A percentile compares a stretch with the other conserved stretches of the same genome.
phyloP scores from a whole-genome alignment of 1,140 invertebrate species.

The Argopecten irradians region DNA sequence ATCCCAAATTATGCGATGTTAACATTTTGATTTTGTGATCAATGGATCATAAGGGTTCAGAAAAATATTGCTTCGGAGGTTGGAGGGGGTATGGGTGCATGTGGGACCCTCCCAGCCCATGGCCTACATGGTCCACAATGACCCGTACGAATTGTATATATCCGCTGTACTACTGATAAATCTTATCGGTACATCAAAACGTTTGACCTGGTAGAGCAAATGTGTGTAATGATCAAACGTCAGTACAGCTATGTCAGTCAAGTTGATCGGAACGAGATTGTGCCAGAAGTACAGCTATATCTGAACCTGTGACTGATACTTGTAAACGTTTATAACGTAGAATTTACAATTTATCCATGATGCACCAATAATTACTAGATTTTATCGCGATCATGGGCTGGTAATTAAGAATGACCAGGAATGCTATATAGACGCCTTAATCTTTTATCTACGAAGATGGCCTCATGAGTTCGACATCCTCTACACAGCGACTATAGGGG shows the following conservation, averaged over 20 bases:
- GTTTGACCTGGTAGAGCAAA: too few species aligned
- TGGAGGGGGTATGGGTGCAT: too few species aligned
- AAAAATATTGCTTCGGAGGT: too few species aligned
- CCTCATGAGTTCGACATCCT: not conserved
- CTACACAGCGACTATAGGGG: too few species aligned
- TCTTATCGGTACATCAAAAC: not conserved
- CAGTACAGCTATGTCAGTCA: not conserved
- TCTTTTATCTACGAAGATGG: not conserved
- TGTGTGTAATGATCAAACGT: conserved; percentile 13
- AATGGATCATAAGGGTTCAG: too few species aligned
- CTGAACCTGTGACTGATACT: not conserved
- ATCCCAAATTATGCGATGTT: too few species aligned
- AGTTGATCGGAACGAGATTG: not conserved
- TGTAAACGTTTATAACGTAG: not conserved
- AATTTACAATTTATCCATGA: not conserved
- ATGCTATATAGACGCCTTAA: not conserved
- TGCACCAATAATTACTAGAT: not conserved
- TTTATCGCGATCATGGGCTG: not conserved
- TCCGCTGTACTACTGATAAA: not conserved
- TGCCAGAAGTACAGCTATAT: not conserved
- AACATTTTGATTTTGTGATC: too few species aligned
- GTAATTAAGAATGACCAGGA: not conserved
- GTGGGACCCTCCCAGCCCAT: too few species aligned
- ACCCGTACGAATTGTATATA: not conserved
- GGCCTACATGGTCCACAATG: not conserved